phyloP scores from a whole-genome alignment of 2,888 invertebrate species.

The Deilephila elpenor region DNA sequence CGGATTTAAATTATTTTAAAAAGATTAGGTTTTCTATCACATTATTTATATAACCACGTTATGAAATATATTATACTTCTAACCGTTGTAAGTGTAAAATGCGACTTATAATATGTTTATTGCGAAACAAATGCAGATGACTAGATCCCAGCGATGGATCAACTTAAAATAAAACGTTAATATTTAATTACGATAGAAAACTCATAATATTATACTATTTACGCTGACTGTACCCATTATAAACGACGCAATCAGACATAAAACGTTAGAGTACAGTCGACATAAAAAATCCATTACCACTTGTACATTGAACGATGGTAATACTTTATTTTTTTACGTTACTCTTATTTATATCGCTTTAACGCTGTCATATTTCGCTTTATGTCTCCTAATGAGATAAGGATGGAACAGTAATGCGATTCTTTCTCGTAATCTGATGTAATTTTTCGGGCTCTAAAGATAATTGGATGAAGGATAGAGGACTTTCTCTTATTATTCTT shows the following conservation, averaged over 20 bases:
- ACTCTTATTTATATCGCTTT: slow-evolving; percentile 19
- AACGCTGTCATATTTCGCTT: slow-evolving; percentile 15
- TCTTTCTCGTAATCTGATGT: slow-evolving; percentile 23
- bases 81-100: too few relatives aligned
- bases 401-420: slow-evolving; percentile 24
- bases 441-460: slow-evolving; percentile 25
- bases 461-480: slow-evolving; percentile 25
- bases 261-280: background rate
- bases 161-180: too few relatives aligned
- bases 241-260: background rate
- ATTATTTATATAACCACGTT: too few relatives aligned
- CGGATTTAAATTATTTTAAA: too few relatives aligned
- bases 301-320: slow-evolving; percentile 2
- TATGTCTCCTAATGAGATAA: slow-evolving; percentile 25
- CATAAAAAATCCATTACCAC: slow-evolving; percentile 27
- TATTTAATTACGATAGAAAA: background rate
- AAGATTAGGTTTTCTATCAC: too few relatives aligned
- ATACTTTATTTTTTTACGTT: slow-evolving; percentile 7
- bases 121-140: too few relatives aligned
- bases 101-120: too few relatives aligned
- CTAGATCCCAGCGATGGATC: too few relatives aligned
- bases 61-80: too few relatives aligned
- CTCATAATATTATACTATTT: background rate
- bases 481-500: slow-evolving; percentile 10
- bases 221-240: background rate